Evolutionary conservation across 37 sponge, comb jelly and placozoan species (phyloP).

Genomic region (Hexactinellida sp.): DNA sequence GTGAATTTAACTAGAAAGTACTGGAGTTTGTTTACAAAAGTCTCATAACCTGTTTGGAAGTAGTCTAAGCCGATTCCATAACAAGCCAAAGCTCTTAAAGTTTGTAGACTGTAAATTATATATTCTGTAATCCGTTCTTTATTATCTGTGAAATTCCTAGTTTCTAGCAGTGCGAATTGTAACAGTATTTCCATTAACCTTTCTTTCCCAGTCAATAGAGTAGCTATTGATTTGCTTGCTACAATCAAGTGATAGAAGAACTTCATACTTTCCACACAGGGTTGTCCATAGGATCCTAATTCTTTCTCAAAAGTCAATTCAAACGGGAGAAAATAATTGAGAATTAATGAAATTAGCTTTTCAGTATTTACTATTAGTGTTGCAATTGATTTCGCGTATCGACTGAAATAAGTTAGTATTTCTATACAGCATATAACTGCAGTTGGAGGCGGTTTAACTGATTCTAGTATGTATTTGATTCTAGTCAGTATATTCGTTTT

Average conservation of each 20-base stretch:
- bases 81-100: background rate
- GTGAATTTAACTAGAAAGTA: background rate
- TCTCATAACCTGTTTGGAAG: background rate
- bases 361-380: slow-evolving; percentile 27
- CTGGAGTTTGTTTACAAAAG: background rate
- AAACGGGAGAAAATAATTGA: background rate
- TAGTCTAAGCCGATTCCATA: background rate
- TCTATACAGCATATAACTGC: slow-evolving; percentile 27
- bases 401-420: slow-evolving; percentile 36
- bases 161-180: background rate
- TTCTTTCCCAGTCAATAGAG: background rate
- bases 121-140: background rate
- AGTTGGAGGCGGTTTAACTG: slow-evolving; percentile 19
- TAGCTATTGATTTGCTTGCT: background rate
- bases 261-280: background rate
- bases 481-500: slow-evolving; percentile 43
- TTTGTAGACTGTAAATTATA: background rate
- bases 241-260: background rate
- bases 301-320: background rate
- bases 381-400: slow-evolving; percentile 63
- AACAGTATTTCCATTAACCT: background rate
- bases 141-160: background rate
- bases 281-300: background rate
- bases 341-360: background rate
- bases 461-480: slow-evolving; percentile 59